Evolutionary conservation across 2,113 vertebrate species (phyloP).

Genomic region (Ciconia boyciana): DNA sequence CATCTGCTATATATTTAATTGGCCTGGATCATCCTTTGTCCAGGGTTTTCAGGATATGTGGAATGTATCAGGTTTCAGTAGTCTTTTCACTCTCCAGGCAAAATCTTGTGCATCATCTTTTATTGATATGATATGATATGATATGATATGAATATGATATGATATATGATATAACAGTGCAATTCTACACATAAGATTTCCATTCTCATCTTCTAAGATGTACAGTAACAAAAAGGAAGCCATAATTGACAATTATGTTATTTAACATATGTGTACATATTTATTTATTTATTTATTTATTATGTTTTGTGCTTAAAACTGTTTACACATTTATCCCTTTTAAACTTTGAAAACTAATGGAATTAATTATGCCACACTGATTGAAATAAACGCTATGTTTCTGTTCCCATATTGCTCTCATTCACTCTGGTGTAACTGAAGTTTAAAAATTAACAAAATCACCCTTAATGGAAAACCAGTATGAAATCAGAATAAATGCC

Average conservation of each 20-base stretch:
- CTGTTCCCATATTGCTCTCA: not conserved
- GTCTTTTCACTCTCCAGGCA: not conserved
- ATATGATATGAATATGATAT: not conserved
- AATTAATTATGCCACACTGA: not conserved
- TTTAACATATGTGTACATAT: not conserved
- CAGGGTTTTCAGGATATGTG: not conserved
- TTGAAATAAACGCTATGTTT: not conserved
- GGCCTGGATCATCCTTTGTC: not conserved
- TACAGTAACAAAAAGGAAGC: not conserved
- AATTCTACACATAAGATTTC: not conserved
- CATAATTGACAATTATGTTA: not conserved
- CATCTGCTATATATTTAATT: not conserved
- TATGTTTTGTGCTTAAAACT: not conserved
- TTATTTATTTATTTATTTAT: not conserved
- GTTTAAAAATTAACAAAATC: not conserved
- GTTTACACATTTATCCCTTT: not conserved
- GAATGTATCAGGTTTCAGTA: not conserved
- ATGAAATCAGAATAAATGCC: not conserved
- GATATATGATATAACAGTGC: not conserved
- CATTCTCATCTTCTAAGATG: not conserved
- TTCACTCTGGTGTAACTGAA: not conserved
- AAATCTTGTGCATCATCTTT: not conserved
- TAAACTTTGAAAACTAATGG: not conserved
- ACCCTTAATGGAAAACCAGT: not conserved
- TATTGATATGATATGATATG: not conserved